These are phyloP conservation scores for Parnassius orleans DNA, from an alignment of 2,888 invertebrate species.

Conservation along the genomic window DNA sequence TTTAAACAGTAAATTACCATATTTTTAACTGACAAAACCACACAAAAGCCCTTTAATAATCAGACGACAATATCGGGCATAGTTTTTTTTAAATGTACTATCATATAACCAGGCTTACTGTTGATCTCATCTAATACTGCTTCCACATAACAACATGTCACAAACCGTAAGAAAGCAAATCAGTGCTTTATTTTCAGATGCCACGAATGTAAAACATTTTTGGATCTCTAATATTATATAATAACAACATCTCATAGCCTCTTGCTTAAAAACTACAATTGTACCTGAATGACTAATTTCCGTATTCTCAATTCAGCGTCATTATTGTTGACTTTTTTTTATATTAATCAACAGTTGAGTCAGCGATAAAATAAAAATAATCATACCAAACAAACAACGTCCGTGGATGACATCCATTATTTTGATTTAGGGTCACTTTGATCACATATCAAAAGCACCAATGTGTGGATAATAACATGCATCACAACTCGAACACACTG, in stretches of 20 bases:
- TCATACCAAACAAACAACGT: constrained; percentile 10
- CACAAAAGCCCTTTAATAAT: too few species aligned
- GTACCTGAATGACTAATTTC: constrained; percentile 25
- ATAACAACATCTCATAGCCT: constrained; percentile 47
- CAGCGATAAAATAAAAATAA: constrained; percentile 3
- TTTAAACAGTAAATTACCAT: background rate
- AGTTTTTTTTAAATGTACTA: background rate
- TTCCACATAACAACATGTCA: constrained; percentile 23
- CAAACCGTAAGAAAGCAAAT: constrained; percentile 20
- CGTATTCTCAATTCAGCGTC: constrained; percentile 15
- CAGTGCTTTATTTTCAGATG: constrained; percentile 25
- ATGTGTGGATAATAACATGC: constrained; percentile 45
- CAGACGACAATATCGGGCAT: too few species aligned
- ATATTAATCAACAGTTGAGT: constrained; percentile 9
- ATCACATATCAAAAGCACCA: constrained; percentile 68
- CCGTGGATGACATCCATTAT: constrained; percentile 23
- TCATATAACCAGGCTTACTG: background rate
- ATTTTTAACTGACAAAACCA: background rate
- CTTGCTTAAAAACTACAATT: constrained; percentile 42
- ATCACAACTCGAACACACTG: constrained; percentile 39
- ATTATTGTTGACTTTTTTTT: background rate
- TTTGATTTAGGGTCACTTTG: constrained; percentile 60
- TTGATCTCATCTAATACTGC: constrained; percentile 17
- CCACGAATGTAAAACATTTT: constrained; percentile 31
- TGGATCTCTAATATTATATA: constrained; percentile 32